Conservation (phyloP, 2,113 vertebrate genomes). For the Ciconia boyciana region DNA sequence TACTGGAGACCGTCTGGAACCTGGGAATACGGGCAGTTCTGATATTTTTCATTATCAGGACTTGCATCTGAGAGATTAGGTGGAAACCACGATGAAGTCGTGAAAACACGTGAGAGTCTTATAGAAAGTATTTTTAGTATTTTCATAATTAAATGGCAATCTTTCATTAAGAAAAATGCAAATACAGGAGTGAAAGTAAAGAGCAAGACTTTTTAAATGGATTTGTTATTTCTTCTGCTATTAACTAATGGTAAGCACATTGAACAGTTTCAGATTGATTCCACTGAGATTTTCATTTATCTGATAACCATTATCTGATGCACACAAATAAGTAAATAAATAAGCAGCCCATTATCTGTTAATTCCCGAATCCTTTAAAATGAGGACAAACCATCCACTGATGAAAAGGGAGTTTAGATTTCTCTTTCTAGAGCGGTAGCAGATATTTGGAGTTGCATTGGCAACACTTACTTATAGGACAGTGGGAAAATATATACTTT, state of each 20-base stretch:
- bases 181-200: neutral
- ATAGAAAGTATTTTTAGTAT: neutral
- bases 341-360: neutral
- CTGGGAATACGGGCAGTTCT: neutral
- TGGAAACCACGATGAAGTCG: neutral
- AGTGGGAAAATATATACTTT: neutral
- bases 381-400: neutral
- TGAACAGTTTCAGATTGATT: neutral
- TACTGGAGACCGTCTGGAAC: fast-evolving
- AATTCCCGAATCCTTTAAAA: neutral
- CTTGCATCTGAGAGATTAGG: neutral
- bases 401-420: neutral
- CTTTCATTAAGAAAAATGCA: neutral
- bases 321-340: neutral
- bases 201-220: fast-evolving
- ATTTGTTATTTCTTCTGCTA: neutral
- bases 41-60: neutral
- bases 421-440: neutral
- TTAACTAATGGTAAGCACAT: neutral
- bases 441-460: neutral
- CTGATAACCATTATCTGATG: neutral
- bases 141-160: neutral
- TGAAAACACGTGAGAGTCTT: neutral
- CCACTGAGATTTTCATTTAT: neutral
- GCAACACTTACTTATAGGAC: neutral